Conservation (phyloP, 2,797 vertebrate species). For the Anisognathus igniventris region DNA sequence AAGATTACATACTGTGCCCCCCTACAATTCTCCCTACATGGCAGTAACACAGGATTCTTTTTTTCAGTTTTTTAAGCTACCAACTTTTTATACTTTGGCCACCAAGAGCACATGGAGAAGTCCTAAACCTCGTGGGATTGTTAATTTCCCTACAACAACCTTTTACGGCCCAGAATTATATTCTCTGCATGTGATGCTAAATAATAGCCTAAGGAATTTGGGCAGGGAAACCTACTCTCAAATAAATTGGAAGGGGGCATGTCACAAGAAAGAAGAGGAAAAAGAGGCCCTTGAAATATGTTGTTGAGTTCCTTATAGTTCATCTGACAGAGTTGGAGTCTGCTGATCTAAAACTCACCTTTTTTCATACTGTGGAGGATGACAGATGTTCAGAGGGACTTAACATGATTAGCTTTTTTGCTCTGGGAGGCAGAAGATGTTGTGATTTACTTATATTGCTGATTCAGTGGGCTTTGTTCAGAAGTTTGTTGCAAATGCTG, state of each 20-base stretch:
- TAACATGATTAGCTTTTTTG: conserved; percentile 6
- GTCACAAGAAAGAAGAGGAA: background rate
- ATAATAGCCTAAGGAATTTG: background rate
- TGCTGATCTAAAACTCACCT: conserved; percentile 21
- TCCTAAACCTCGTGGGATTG: background rate
- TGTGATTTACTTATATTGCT: conserved; percentile 44
- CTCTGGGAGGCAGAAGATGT: conserved; percentile 9
- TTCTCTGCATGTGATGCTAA: background rate
- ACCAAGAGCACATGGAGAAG: background rate
- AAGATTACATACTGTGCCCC: too few species aligned
- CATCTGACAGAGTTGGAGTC: background rate
- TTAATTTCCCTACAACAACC: background rate
- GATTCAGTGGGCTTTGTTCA: conserved; percentile 23
- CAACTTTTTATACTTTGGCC: background rate
- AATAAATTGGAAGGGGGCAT: background rate
- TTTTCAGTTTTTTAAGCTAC: background rate
- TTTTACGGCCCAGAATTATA: background rate
- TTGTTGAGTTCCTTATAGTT: background rate
- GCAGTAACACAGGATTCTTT: background rate
- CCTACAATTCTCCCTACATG: too few species aligned
- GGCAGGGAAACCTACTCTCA: background rate
- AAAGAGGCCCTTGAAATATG: background rate
- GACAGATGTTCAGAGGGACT: conserved; percentile 41
- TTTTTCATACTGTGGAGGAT: background rate
- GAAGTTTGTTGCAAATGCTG: conserved; percentile 20